Evolutionary conservation across 2,888 invertebrate species (phyloP), one percentile per base, ranked within the genome.

Genomic region (Athalia cordata): DNA sequence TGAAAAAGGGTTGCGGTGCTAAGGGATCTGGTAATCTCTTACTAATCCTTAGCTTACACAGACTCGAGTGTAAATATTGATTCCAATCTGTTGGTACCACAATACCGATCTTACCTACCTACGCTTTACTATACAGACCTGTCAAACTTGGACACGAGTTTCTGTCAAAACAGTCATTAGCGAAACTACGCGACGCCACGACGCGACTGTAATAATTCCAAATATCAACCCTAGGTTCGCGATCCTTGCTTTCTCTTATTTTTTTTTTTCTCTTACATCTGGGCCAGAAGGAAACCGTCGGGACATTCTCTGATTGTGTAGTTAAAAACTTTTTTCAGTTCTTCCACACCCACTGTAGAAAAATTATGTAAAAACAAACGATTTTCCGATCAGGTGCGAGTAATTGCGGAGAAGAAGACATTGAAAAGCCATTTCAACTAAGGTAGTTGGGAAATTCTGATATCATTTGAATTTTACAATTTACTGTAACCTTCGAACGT

Each of bases 201-300:
- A 62, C 61, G 49, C 75, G 49, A 43, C 72, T 59, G 62, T 45
- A 15, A 68, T 68, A 43, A 75, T 75, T 62, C 62, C 49, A n/a
- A 8, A 47, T 15, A 50, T 61, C 50, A 75, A 75, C 75, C 75
- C 62, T 62, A 50, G 13, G 13, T 72, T 0, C 15, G 13, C 1
- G 29, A 29, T 29, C 29, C 29, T 29, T 29, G 29, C 29, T 29
- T 29, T 29, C 29, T 29, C 29, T 29, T 29, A 1, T 29, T 29
- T 29, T 29, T 29, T 29, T 29, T 29, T 29, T 29, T 29, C 29
- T 29, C 2, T 2, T 29, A 29, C 29, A 1, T 29, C 29, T 29
- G 92, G 3, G 98, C 98, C 81, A 99, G 91, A 52, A 99, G 93
- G 78, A 98, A 95, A 62, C 98, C 98, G 77, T 98, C 97, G 66